These are phyloP conservation scores for Lepidotrigona ventralis DNA, from an alignment of 1,140 invertebrate genomes.

Conservation along the genomic window DNA sequence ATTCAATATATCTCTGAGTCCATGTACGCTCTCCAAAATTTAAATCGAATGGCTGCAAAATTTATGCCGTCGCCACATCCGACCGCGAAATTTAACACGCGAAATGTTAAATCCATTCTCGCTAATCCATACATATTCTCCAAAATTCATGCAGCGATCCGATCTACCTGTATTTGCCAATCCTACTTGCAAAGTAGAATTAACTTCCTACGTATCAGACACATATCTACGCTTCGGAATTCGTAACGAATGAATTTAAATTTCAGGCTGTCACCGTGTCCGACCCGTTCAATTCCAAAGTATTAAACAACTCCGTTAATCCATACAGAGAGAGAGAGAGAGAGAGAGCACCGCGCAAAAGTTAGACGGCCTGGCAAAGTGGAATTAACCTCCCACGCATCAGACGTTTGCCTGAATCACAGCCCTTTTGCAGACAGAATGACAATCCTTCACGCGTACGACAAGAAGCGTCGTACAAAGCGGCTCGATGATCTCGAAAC, in stretches of 20 bases:
- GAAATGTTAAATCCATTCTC: no score
- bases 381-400: not conserved
- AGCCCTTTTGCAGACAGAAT: not conserved
- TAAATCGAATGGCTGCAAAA: not conserved
- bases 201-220: no score
- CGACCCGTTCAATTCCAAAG: not conserved
- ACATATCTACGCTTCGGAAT: not conserved
- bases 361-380: not conserved
- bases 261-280: not conserved
- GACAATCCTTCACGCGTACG: not conserved
- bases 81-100: not conserved
- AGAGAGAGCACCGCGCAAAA: not conserved
- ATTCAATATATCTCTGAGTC: not conserved
- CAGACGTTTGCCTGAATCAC: not conserved
- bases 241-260: not conserved
- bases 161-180: no score
- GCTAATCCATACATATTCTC: no score
- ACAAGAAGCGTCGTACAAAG: not conserved
- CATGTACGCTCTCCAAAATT: not conserved
- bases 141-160: no score
- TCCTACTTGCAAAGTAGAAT: no score
- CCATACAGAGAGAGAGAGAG: no score
- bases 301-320: not conserved
- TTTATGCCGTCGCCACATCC: not conserved
- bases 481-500: not conserved